A percentile compares a stretch with the other conserved stretches of the same genome.
These are phyloP conservation scores for Drosophila bocki DNA, from an alignment of 1,140 invertebrate genomes.

Conservation along the genomic window DNA sequence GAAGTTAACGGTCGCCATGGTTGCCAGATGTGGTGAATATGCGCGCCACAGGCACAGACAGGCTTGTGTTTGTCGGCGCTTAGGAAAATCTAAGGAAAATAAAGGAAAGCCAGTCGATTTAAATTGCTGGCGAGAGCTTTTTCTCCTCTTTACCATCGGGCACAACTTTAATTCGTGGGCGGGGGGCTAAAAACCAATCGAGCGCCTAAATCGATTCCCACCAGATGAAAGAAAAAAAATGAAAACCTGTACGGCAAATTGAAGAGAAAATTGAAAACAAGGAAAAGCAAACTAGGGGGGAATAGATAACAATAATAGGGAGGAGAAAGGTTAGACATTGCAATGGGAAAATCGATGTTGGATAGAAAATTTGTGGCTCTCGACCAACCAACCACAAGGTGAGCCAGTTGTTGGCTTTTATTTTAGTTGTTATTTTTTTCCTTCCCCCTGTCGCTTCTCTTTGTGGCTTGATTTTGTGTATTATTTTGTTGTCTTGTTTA, in stretches of 20 bases:
- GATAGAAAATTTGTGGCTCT: slow-evolving; percentile 44
- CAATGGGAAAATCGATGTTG: slow-evolving; percentile 57
- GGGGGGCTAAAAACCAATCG: slow-evolving; percentile 30
- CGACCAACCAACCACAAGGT: slow-evolving; percentile 42
- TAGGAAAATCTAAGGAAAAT: slow-evolving; percentile 12
- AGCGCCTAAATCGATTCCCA: slow-evolving; percentile 43
- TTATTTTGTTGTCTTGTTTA: slow-evolving; percentile 39
- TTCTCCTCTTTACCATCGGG: slow-evolving; percentile 14
- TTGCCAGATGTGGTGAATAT: slow-evolving; percentile 69
- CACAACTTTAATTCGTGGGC: slow-evolving; percentile 43
- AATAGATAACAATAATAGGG: slow-evolving; percentile 45
- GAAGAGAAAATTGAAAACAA: slow-evolving; percentile 40
- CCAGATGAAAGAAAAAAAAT: slow-evolving; percentile 22
- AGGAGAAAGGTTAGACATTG: slow-evolving; percentile 31
- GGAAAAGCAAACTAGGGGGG: slow-evolving; percentile 29
- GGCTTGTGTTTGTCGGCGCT: slow-evolving; percentile 15
- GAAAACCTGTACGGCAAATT: slow-evolving; percentile 39
- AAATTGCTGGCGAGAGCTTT: slow-evolving; percentile 28
- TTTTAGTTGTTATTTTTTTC: slow-evolving; percentile 14
- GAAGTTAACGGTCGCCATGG: slow-evolving; percentile 56
- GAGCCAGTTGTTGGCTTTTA: slow-evolving; percentile 46
- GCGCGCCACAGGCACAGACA: slow-evolving; percentile 27
- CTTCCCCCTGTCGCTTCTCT: neutral
- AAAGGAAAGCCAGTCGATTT: slow-evolving; percentile 21
- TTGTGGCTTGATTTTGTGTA: slow-evolving; percentile 36